These are phyloP conservation scores for Girardinichthys multiradiatus DNA, from an alignment of 2,113 vertebrate genomes.

Conservation along the genomic window DNA sequence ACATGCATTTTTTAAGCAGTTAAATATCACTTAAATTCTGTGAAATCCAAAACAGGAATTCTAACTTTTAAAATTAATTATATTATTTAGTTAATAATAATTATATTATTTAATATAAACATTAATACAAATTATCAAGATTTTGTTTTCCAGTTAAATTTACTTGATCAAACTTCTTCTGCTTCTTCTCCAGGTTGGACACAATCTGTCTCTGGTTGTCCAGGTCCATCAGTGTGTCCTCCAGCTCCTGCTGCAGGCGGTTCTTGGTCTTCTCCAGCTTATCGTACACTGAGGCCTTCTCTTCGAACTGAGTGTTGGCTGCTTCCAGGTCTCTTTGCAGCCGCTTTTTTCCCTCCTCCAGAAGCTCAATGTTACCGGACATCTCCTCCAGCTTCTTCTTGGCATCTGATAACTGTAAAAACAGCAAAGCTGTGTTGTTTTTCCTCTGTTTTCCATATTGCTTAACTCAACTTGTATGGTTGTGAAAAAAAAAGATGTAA, in stretches of 20 bases:
- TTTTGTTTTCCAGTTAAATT: neutral
- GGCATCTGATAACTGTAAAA: conserved; percentile 86
- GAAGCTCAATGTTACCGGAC: conserved; percentile 81
- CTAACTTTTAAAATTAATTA: too few species aligned
- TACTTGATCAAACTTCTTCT: conserved; percentile 99
- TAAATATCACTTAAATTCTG: neutral
- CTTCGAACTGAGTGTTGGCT: conserved; percentile 89
- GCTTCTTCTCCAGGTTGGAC: conserved; percentile 96
- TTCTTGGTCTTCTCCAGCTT: conserved; percentile 97
- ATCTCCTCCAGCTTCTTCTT: conserved; percentile 94
- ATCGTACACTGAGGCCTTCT: conserved; percentile 91
- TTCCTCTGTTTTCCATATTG: neutral
- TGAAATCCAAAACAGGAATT: neutral
- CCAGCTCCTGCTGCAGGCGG: conserved; percentile 93
- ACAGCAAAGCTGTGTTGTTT: neutral
- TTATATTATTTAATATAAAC: too few species aligned
- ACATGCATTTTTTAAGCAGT: neutral
- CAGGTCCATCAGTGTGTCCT: conserved; percentile 91
- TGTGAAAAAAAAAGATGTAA: neutral
- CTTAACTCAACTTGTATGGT: neutral
- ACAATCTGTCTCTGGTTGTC: conserved; percentile 95
- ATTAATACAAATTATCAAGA: too few species aligned
- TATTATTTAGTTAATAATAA: too few species aligned
- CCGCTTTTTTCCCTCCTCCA: conserved; percentile 94
- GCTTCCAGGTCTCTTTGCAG: conserved; percentile 91